Percentiles rank a stretch among this genome's conserved stretches.
Evolutionary conservation across 2,113 vertebrate species (phyloP).

Genomic region (Gallinago jamesoni): DNA sequence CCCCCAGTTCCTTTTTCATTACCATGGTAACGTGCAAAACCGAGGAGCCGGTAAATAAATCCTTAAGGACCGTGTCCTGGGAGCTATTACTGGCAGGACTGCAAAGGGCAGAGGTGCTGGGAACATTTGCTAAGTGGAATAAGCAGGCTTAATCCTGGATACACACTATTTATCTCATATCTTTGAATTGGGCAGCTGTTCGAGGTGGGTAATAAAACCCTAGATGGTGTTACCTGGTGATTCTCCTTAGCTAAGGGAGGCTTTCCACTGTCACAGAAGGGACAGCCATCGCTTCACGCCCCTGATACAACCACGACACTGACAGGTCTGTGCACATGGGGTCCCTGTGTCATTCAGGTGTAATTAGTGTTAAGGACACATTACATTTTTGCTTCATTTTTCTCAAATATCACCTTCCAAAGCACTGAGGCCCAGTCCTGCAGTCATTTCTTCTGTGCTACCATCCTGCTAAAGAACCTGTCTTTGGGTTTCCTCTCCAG

Average conservation of each 20-base stretch:
- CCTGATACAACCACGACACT: neutral
- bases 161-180: neutral
- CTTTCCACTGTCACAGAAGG: neutral
- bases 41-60: neutral
- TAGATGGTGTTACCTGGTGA: neutral
- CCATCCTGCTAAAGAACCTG: neutral
- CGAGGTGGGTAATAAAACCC: neutral
- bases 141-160: neutral
- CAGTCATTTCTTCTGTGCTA: neutral
- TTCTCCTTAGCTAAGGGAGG: neutral
- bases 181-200: neutral
- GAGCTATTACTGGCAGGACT: neutral
- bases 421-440: neutral
- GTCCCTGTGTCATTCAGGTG: neutral
- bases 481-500: neutral
- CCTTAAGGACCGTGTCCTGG: neutral
- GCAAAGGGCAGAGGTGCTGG: neutral
- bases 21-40: neutral
- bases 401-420: neutral
- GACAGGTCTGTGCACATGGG: rapidly evolving
- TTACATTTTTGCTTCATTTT: neutral
- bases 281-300: neutral
- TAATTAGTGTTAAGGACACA: neutral
- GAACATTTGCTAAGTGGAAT: neutral
- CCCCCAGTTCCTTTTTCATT: neutral